phyloP scores from a whole-genome alignment of 1,140 invertebrate species.

The Eumaeus atala region DNA sequence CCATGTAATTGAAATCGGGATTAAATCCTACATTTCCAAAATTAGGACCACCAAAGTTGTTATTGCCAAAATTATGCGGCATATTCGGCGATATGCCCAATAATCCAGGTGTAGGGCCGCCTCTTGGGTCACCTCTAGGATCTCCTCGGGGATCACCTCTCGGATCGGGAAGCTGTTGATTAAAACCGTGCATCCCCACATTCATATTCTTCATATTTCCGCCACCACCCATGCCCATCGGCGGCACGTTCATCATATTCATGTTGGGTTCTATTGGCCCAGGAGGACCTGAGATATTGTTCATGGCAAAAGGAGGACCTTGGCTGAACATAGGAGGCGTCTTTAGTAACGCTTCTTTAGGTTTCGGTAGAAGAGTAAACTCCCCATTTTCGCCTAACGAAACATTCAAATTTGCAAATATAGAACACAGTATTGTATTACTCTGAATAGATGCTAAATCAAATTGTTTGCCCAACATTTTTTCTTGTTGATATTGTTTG shows the following conservation, averaged over 20 bases:
- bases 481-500: conserved; percentile 75
- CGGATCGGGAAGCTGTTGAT: conserved; percentile 50
- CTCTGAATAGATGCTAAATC: conserved; percentile 70
- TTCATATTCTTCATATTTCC: conserved; percentile 61
- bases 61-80: conserved; percentile 65
- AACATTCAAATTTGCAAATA: conserved; percentile 75
- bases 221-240: conserved; percentile 57
- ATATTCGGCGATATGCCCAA: conserved; percentile 68
- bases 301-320: conserved; percentile 51
- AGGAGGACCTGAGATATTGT: conserved; percentile 41
- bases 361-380: conserved; percentile 71
- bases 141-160: conserved; percentile 42
- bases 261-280: conserved; percentile 50
- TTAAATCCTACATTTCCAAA: conserved; percentile 62
- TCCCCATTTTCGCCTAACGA: conserved; percentile 73
- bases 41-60: conserved; percentile 54
- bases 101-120: conserved; percentile 62
- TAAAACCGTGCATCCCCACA: conserved; percentile 53
- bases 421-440: conserved; percentile 71
- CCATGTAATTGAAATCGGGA: conserved; percentile 66
- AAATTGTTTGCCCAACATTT: conserved; percentile 68
- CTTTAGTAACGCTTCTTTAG: conserved; percentile 61
- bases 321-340: conserved; percentile 66
- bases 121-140: conserved; percentile 36
- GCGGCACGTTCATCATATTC: conserved; percentile 62